Evolutionary conservation across 2,113 vertebrate species (phyloP).

Genomic region (Leptodactylus fuscus): DNA sequence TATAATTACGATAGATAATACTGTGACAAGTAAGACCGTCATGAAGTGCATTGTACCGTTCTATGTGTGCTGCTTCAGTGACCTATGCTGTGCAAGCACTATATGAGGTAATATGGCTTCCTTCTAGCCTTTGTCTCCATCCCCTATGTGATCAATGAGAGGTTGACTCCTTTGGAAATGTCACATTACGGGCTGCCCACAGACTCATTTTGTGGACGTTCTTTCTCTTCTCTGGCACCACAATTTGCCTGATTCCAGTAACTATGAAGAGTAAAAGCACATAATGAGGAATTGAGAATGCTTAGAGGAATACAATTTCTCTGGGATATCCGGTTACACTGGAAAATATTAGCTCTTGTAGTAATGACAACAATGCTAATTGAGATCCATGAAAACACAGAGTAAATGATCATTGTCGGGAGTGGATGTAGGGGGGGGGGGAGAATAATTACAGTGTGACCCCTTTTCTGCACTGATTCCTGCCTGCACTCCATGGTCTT

Average conservation of each 20-base stretch:
- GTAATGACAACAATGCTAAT: background rate
- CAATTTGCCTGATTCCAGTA: background rate
- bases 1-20: too few species aligned
- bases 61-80: too few species aligned
- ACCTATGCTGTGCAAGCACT: background rate
- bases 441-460: too few species aligned
- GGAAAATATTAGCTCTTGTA: background rate
- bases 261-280: background rate
- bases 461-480: background rate
- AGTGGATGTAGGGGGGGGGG: background rate
- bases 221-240: constrained; percentile 12
- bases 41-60: background rate
- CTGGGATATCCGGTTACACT: background rate
- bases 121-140: background rate
- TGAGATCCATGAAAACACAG: background rate
- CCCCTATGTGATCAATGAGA: constrained; percentile 11
- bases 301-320: background rate
- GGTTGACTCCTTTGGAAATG: constrained; percentile 19
- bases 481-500: background rate
- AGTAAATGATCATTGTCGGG: background rate
- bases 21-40: background rate
- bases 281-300: constrained; percentile 2
- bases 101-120: background rate
- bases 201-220: background rate
- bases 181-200: constrained; percentile 4